These are phyloP conservation scores for Gymnopithys bicolor DNA, from an alignment of 2,797 vertebrate genomes.

Conservation along the genomic window DNA sequence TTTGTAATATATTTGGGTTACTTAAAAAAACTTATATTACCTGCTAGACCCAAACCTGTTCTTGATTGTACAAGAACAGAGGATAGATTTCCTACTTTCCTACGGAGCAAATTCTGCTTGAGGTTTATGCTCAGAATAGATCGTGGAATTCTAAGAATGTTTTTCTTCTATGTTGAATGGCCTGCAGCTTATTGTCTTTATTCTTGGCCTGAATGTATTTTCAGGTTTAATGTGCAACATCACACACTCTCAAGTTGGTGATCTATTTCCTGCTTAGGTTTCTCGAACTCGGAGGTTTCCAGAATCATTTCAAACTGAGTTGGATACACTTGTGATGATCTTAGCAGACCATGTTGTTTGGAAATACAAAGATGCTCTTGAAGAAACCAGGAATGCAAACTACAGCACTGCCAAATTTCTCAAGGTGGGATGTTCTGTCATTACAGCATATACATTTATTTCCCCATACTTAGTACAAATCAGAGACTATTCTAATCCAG, in stretches of 20 bases:
- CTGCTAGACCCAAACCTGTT: neutral
- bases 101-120: neutral
- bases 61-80: neutral
- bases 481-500: neutral
- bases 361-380: conserved; percentile 88
- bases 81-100: neutral
- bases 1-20: neutral
- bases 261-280: conserved; percentile 77
- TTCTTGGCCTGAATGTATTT: neutral
- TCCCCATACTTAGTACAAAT: neutral
- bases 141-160: neutral
- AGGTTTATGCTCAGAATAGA: neutral
- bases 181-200: neutral
- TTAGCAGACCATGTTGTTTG: conserved; percentile 92
- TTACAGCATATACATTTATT: neutral
- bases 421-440: conserved; percentile 82
- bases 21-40: neutral
- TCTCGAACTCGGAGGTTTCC: conserved; percentile 91
- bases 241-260: neutral
- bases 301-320: conserved; percentile 86
- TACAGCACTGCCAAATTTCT: conserved; percentile 90
- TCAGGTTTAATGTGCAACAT: neutral
- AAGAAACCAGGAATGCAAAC: conserved; percentile 93
- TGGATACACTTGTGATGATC: conserved; percentile 90
- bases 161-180: neutral